Conservation (phyloP, 2,113 vertebrate species). For the Genyomyrus donnyi region DNA sequence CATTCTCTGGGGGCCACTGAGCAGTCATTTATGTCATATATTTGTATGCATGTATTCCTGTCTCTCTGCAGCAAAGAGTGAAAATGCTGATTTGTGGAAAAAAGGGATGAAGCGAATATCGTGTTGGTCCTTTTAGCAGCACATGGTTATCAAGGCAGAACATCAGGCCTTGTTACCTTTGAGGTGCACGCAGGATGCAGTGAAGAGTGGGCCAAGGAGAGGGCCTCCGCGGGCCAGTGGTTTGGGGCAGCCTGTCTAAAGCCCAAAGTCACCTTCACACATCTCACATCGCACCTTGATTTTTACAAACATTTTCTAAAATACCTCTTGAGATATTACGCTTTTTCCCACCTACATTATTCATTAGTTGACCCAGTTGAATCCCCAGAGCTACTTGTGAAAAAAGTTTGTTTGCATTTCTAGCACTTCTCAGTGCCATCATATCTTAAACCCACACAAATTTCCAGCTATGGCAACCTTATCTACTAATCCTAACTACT, state of each 20-base stretch:
- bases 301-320: background rate
- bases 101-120: background rate
- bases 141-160: background rate
- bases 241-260: background rate
- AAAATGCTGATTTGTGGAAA: background rate
- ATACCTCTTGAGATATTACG: background rate
- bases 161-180: background rate
- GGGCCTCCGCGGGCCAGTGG: background rate
- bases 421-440: background rate
- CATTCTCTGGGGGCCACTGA: background rate
- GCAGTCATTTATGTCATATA: background rate
- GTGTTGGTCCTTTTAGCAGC: background rate
- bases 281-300: background rate
- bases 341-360: background rate
- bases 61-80: background rate
- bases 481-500: background rate
- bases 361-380: background rate
- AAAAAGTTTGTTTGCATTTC: background rate
- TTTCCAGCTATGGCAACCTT: background rate
- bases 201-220: background rate
- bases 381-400: background rate
- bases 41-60: slow-evolving; percentile 6
- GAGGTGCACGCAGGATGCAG: background rate
- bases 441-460: background rate
- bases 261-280: background rate